A percentile compares a stretch with the other conserved stretches of the same genome.
Conservation (phyloP, 2,888 invertebrate genomes). For the Chymomyza caudatula region DNA sequence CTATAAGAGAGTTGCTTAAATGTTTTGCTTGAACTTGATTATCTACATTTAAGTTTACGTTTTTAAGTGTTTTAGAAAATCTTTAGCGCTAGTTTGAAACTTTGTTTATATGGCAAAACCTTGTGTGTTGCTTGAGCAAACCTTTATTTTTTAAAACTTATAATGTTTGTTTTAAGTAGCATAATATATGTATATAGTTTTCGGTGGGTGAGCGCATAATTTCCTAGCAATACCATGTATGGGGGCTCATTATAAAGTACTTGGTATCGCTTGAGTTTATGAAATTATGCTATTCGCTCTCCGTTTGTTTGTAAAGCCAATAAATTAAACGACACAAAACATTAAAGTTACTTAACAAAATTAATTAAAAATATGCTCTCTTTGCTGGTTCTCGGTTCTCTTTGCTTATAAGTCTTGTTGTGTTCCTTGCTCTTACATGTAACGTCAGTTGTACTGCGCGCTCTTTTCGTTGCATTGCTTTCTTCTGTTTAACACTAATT, state of each 20-base stretch:
- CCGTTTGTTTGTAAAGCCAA: background rate
- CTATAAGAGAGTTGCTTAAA: background rate
- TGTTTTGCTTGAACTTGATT: background rate
- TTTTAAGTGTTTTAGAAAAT: background rate
- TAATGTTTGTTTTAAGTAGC: background rate
- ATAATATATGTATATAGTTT: slow-evolving; percentile 11
- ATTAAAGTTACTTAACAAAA: background rate
- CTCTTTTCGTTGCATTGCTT: background rate
- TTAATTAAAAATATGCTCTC: background rate
- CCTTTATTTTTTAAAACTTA: background rate
- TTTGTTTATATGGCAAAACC: background rate
- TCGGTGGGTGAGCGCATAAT: slow-evolving; percentile 55
- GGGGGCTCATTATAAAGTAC: slow-evolving; percentile 22
- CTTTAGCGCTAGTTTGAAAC: background rate
- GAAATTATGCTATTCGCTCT: background rate
- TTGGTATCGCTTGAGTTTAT: background rate
- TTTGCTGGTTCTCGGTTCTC: slow-evolving; percentile 21
- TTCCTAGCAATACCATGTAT: slow-evolving; percentile 22
- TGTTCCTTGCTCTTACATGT: slow-evolving; percentile 33
- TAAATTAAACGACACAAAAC: slow-evolving; percentile 18
- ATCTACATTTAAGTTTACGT: background rate
- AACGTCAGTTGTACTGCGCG: background rate
- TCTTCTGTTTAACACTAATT: slow-evolving; percentile 5
- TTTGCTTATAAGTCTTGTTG: slow-evolving; percentile 44
- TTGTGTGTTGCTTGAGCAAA: background rate